Base-by-base conservation (phyloP, 2,888 invertebrate species). In the Pycnomerus fuliginosus region DNA sequence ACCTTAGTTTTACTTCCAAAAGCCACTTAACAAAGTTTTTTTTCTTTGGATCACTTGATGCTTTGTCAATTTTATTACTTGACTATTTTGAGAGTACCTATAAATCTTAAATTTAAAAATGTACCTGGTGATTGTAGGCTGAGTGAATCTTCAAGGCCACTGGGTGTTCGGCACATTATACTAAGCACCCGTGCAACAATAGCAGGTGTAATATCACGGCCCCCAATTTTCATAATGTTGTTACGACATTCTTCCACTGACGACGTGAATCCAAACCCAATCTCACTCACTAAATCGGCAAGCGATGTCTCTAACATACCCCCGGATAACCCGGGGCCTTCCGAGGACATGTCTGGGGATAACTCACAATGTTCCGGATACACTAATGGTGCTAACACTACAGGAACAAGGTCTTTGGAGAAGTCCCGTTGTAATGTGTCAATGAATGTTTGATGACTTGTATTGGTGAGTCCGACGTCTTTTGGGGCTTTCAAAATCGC, bases 201-300 rank as follows among this genome's bases (percentile, higher is more conserved):
- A 45, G 84, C 77, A 3, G 96, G 82, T 10, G 89, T 85, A 23
- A 96, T 80, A 74, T 90, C 93, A 48, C 89, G 79, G 10, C 83
- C 84, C 14, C 86, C 86, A 56, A 93, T 80, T 63, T 90, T 90
- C 51, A 86, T 75, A 69, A 98, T 77, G 63, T 86, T 85, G 65
- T 82, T 85, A 58, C 93, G 85, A 68, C 94, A 95, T 70, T 90
- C 91, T 64, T 95, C 94, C 29, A 91, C 78, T 13, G 84, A 84
- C 37, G 83, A 75, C 40, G 95, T 96, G 69, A 95, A 94, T 56
- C 83, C 78, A 74, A 91, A 94, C 38, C 97, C 94, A 27, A 67
- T 53, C 74, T 98, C 97, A 69, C 88, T 82, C 63, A 97, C 84
- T 65, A 95, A 80, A 67, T 95, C 95, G 52, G 92, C 87, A 67